These are phyloP conservation scores for Mohoua ochrocephala DNA, from an alignment of 2,113 vertebrate species.

Conservation along the genomic window DNA sequence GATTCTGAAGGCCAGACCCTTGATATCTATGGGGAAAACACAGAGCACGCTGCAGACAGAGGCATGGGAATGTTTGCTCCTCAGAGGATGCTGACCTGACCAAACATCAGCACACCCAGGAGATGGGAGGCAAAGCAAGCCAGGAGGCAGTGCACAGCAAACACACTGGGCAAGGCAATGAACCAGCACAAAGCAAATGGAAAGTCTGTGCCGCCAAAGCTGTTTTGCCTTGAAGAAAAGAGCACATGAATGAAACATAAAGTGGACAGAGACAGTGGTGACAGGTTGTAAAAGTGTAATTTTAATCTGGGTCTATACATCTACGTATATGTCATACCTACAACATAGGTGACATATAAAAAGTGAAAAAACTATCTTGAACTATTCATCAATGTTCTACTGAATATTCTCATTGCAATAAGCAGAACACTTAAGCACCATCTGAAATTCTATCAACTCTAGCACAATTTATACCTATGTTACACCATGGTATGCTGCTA, in stretches of 20 bases:
- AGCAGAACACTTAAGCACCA: not conserved
- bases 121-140: not conserved
- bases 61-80: not conserved
- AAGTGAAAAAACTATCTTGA: not conserved
- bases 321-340: not conserved
- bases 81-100: not conserved
- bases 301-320: not conserved
- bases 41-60: not conserved
- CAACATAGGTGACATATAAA: not conserved
- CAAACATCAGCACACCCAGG: not conserved
- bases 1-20: not conserved
- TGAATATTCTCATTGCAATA: not conserved
- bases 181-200: not conserved
- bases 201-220: not conserved
- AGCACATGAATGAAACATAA: not conserved
- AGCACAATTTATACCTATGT: not conserved
- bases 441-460: not conserved
- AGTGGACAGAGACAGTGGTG: not conserved
- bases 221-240: not conserved
- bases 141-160: not conserved
- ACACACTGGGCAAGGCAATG: not conserved
- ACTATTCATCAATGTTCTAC: not conserved
- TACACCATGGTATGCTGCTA: accelerated
- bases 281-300: not conserved
- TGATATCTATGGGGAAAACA: not conserved